phyloP scores from a whole-genome alignment of 1,140 invertebrate species.

The Philotrypesis tridentata region DNA sequence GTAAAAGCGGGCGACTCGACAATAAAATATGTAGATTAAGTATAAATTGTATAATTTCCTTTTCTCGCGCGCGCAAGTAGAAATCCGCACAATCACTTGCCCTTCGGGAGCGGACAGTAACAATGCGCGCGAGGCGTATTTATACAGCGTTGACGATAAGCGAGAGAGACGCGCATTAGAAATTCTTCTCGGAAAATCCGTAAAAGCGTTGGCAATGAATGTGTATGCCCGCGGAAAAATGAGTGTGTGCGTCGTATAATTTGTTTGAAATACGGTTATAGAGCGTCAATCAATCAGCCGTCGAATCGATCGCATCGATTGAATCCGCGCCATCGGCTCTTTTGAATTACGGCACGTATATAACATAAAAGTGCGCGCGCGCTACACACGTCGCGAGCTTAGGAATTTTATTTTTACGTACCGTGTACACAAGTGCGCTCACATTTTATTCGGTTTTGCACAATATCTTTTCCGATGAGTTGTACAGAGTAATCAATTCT shows the following conservation, averaged over 20 bases:
- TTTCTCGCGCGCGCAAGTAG: too few species aligned
- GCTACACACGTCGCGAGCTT: not conserved
- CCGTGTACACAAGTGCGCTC: not conserved
- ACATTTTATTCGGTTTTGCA: too few species aligned
- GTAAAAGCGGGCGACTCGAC: too few species aligned
- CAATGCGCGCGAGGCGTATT: too few species aligned
- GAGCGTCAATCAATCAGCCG: not conserved
- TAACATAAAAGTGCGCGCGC: too few species aligned
- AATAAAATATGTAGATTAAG: too few species aligned
- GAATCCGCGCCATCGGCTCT: not conserved
- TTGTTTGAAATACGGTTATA: not conserved
- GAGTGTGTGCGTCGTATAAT: not conserved
- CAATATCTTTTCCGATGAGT: too few species aligned
- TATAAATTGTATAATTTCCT: not conserved
- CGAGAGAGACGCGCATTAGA: not conserved
- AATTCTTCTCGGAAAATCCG: not conserved
- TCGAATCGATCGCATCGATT: not conserved
- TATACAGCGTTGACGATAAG: too few species aligned
- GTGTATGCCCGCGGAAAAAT: not conserved
- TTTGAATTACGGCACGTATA: slow-evolving; percentile 16
- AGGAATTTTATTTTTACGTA: not conserved
- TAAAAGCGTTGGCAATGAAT: not conserved
- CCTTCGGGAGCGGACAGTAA: not conserved
- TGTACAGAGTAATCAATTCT: too few species aligned
- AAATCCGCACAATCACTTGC: not conserved